Conservation (phyloP, 2,888 invertebrate genomes). For the Rhingia campestris region DNA sequence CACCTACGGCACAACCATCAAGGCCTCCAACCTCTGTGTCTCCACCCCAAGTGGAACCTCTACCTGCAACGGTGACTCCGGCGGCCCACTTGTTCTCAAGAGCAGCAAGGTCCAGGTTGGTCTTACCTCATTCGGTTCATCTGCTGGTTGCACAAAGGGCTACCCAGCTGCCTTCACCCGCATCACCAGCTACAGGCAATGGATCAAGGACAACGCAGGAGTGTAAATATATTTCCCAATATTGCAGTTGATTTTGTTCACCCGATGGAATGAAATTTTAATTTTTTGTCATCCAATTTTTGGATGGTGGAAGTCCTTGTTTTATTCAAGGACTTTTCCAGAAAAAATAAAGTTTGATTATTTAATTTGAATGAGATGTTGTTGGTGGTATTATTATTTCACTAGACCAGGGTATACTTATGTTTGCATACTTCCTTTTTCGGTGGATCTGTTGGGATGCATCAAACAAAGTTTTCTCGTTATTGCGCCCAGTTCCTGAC, state of each 20-base stretch:
- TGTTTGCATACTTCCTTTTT: no score
- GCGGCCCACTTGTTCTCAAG: conserved; percentile 36
- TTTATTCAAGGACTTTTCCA: no score
- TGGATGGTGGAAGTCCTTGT: no score
- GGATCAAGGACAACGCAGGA: conserved; percentile 77
- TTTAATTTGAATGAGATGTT: no score
- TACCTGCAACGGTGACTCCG: conserved; percentile 75
- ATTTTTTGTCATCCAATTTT: no score
- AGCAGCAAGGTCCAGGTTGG: conserved; percentile 16
- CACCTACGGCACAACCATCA: conserved; percentile 33
- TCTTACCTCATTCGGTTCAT: conserved; percentile 29
- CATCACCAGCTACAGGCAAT: conserved; percentile 76
- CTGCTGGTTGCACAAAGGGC: conserved; percentile 13
- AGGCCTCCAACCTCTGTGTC: conserved; percentile 74
- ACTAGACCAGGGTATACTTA: no score
- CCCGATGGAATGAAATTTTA: conserved; percentile 1
- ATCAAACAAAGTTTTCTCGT: no score
- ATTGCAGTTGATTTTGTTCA: not conserved
- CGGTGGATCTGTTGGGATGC: no score
- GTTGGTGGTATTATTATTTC: no score
- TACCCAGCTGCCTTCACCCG: conserved; percentile 77
- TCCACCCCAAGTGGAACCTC: conserved; percentile 68
- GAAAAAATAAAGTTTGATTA: no score
- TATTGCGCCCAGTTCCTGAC: no score
- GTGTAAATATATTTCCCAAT: conserved; percentile 40